Conservation (phyloP, 2,888 invertebrate species). For the Acanthoscelides obtectus region DNA sequence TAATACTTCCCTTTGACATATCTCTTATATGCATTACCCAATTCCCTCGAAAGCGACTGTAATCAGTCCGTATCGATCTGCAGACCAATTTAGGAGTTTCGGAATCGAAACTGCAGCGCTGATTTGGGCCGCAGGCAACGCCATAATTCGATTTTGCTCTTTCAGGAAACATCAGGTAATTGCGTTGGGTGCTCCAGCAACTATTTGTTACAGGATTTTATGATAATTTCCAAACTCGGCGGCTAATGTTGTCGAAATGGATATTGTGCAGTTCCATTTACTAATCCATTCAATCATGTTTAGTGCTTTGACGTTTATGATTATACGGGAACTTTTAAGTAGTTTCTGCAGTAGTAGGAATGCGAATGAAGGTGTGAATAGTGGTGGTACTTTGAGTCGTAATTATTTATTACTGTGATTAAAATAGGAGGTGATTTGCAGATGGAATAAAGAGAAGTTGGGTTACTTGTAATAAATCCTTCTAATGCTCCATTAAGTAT, state of each 20-base stretch:
- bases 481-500: too few relatives aligned
- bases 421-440: too few relatives aligned
- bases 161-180: background rate
- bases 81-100: background rate
- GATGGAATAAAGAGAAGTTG: too few relatives aligned
- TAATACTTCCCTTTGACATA: background rate
- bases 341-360: background rate
- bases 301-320: background rate
- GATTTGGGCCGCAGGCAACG: background rate
- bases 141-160: background rate
- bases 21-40: background rate
- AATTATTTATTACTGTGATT: too few relatives aligned
- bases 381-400: too few relatives aligned
- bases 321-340: background rate
- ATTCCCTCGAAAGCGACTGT: background rate
- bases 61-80: background rate
- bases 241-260: background rate
- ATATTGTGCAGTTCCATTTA: background rate
- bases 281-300: background rate
- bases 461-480: too few relatives aligned
- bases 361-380: background rate
- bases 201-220: background rate
- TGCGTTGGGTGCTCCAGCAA: background rate
- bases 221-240: background rate
- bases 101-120: background rate